Evolutionary conservation across 1,140 invertebrate species (phyloP).

Genomic region (Macrostomum lignano): DNA sequence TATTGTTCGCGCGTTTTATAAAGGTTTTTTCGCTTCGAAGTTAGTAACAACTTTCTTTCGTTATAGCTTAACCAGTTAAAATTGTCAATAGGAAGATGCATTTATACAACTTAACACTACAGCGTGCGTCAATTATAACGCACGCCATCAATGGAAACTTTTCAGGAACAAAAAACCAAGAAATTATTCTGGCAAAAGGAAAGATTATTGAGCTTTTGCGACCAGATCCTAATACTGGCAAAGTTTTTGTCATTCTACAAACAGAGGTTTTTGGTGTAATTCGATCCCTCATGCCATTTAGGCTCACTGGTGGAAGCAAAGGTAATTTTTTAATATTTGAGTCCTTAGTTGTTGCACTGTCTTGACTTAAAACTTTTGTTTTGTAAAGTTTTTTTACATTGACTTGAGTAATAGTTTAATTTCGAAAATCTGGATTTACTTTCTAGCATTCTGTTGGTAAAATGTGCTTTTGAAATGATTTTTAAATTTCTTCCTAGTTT

Average conservation of each 20-base stretch:
- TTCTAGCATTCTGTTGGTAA: not conserved
- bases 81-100: too few species aligned
- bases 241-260: conserved; percentile 75
- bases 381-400: not conserved
- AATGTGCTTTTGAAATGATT: not conserved
- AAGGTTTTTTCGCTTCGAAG: too few species aligned
- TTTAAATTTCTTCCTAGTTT: not conserved
- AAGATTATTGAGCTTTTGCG: conserved; percentile 68
- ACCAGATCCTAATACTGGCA: conserved; percentile 86
- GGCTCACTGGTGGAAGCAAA: conserved; percentile 82
- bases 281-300: conserved; percentile 71
- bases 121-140: conserved; percentile 74
- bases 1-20: too few species aligned
- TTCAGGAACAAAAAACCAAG: conserved; percentile 80
- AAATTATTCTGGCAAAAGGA: conserved; percentile 74
- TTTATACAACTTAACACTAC: conserved; percentile 87
- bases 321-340: conserved; percentile 36
- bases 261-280: conserved; percentile 87
- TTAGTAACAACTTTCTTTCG: too few species aligned
- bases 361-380: not conserved
- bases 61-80: too few species aligned
- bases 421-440: not conserved
- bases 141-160: conserved; percentile 95
- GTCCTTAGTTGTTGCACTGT: not conserved
- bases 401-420: not conserved